These are phyloP conservation scores for Staurois parvus DNA, from an alignment of 2,797 vertebrate genomes.

Conservation along the genomic window DNA sequence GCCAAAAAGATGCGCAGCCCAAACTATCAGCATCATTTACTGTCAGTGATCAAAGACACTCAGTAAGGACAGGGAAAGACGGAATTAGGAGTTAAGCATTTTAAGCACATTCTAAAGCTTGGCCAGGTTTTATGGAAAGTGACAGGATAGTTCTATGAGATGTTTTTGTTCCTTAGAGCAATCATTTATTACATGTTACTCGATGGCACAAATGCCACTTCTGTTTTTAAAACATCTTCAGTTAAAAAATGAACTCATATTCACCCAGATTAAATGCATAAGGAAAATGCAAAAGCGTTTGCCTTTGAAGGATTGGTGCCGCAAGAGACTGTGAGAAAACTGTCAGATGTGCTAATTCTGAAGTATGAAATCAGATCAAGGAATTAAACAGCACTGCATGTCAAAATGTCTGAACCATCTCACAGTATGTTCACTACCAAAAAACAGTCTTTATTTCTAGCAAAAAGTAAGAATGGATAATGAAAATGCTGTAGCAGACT, in stretches of 20 bases:
- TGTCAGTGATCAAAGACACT: slow-evolving; percentile 67
- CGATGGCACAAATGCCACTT: slow-evolving; percentile 51
- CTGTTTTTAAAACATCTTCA: slow-evolving; percentile 54
- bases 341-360: slow-evolving; percentile 69
- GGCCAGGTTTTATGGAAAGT: slow-evolving; percentile 31
- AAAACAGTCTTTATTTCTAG: slow-evolving; percentile 9
- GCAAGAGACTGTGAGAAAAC: slow-evolving; percentile 58
- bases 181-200: slow-evolving; percentile 46
- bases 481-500: slow-evolving; percentile 2
- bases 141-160: slow-evolving; percentile 23
- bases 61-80: slow-evolving; percentile 59
- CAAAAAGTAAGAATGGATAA: neutral
- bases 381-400: slow-evolving; percentile 62
- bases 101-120: slow-evolving; percentile 25
- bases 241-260: slow-evolving; percentile 31
- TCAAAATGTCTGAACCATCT: slow-evolving; percentile 66
- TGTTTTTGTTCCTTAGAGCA: slow-evolving; percentile 22
- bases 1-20: slow-evolving; percentile 74
- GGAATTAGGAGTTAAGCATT: slow-evolving; percentile 61
- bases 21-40: slow-evolving; percentile 63
- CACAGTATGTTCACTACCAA: slow-evolving; percentile 48
- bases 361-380: slow-evolving; percentile 68
- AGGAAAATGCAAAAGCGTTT: slow-evolving; percentile 58
- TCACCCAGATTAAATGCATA: slow-evolving; percentile 60
- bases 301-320: slow-evolving; percentile 65